phyloP scores from a whole-genome alignment of 2,113 vertebrate genomes.

The Narcine bancroftii region DNA sequence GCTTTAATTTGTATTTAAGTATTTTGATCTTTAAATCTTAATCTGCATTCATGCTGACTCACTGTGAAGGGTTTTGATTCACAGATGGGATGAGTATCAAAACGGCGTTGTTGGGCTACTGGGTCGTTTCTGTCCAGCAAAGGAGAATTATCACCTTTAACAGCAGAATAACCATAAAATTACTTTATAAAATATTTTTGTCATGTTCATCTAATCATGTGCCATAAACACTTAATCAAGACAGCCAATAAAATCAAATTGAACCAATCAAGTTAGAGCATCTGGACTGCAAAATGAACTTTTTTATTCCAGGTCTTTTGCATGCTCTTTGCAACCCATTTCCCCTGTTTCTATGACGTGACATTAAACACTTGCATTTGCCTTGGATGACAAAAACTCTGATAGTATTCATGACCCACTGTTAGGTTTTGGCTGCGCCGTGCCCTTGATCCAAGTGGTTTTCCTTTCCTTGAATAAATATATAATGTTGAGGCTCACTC shows the following conservation, averaged over 20 bases:
- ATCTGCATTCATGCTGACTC: neutral
- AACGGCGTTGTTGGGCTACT: neutral
- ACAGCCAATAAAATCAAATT: neutral
- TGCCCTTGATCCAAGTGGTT: neutral
- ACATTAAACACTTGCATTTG: neutral
- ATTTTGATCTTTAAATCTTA: neutral
- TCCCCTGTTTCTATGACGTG: neutral
- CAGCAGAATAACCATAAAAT: neutral
- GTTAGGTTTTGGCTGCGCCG: neutral
- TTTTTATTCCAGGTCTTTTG: neutral
- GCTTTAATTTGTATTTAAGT: neutral
- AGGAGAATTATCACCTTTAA: neutral
- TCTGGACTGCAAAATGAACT: neutral
- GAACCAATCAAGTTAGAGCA: neutral
- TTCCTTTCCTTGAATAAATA: conserved; percentile 27
- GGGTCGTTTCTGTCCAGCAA: neutral
- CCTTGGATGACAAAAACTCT: neutral
- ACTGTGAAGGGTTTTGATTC: neutral
- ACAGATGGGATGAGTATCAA: neutral
- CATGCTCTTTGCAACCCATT: neutral
- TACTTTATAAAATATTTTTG: neutral
- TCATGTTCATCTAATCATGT: neutral
- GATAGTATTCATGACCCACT: neutral
- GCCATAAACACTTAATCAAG: neutral
- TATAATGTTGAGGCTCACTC: neutral